Evolutionary conservation across 2,888 invertebrate species (phyloP).

Genomic region (Lordiphosa andalusiaca): DNA sequence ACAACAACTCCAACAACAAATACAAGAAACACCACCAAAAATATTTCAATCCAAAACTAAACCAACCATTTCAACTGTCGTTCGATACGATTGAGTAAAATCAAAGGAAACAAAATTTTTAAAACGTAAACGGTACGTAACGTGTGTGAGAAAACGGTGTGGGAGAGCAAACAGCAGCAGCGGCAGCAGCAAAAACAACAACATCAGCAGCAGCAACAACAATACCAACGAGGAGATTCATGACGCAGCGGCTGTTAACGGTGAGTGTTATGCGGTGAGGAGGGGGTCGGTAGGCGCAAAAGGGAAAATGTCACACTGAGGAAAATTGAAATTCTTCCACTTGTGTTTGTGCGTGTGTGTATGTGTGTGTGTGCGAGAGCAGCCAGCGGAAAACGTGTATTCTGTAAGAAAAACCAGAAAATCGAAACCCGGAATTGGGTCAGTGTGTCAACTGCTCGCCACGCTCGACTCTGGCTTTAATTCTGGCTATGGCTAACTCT

Average conservation of each 20-base stretch:
- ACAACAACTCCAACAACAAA: constrained; percentile 39
- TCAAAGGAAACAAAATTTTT: not conserved
- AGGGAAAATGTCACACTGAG: constrained; percentile 17
- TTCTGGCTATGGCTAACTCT: constrained; percentile 23
- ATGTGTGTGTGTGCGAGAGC: constrained; percentile 35
- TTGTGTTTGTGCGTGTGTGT: constrained; percentile 12
- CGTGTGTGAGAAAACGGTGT: constrained; percentile 7
- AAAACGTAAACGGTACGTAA: not conserved
- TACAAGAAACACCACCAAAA: constrained; percentile 26
- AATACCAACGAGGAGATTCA: constrained; percentile 14
- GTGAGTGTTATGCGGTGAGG: constrained; percentile 19
- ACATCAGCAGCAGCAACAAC: constrained; percentile 24
- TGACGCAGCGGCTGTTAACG: constrained; percentile 23
- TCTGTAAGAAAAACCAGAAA: constrained; percentile 75
- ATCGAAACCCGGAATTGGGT: constrained; percentile 77
- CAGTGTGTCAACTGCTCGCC: constrained; percentile 70
- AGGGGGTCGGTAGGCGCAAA: not conserved
- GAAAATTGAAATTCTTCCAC: constrained; percentile 19
- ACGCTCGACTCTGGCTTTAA: constrained; percentile 36
- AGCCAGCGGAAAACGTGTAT: constrained; percentile 69
- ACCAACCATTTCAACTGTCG: constrained; percentile 21
- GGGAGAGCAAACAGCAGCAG: constrained; percentile 13
- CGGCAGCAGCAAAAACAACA: constrained; percentile 17
- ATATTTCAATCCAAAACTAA: constrained; percentile 25
- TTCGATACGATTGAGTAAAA: constrained; percentile 4